phyloP scores from a whole-genome alignment of 1,140 invertebrate genomes.

The Zaprionus ornatus region DNA sequence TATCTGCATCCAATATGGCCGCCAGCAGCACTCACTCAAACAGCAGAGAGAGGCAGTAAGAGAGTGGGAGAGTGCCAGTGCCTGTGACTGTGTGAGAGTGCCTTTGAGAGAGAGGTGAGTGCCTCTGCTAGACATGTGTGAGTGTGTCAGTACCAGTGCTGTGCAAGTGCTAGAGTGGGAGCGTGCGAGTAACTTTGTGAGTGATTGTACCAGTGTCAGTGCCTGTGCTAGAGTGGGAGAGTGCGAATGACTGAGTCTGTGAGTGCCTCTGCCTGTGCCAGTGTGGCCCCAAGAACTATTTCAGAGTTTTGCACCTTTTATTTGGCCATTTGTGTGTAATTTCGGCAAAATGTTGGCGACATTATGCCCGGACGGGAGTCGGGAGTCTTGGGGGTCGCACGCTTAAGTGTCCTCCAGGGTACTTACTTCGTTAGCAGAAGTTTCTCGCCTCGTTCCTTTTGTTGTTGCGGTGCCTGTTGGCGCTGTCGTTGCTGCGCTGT shows the following conservation, averaged over 20 bases:
- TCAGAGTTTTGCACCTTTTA: conserved; percentile 78
- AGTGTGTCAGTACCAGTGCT: too few species aligned
- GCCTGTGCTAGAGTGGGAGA: background rate
- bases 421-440: conserved; percentile 83
- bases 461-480: conserved; percentile 38
- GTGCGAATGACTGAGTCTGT: conserved; percentile 4
- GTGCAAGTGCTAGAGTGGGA: background rate
- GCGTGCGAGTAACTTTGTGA: background rate
- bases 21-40: conserved; percentile 49
- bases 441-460: conserved; percentile 66
- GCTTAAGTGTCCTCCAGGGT: conserved; percentile 83
- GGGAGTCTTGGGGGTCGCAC: conserved; percentile 61
- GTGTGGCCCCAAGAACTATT: conserved; percentile 49
- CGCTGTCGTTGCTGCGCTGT: conserved; percentile 23
- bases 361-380: conserved; percentile 62
- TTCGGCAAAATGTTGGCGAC: conserved; percentile 78
- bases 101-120: too few species aligned
- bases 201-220: too few species aligned
- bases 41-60: conserved; percentile 1
- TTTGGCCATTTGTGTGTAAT: conserved; percentile 80
- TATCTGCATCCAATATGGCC: conserved; percentile 75
- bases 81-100: background rate
- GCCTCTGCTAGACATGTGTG: too few species aligned
- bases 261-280: background rate
- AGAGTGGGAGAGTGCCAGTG: conserved; percentile 12